Evolutionary conservation across 1,140 invertebrate genomes (phyloP).

Genomic region (Gryllus bimaculatus): DNA sequence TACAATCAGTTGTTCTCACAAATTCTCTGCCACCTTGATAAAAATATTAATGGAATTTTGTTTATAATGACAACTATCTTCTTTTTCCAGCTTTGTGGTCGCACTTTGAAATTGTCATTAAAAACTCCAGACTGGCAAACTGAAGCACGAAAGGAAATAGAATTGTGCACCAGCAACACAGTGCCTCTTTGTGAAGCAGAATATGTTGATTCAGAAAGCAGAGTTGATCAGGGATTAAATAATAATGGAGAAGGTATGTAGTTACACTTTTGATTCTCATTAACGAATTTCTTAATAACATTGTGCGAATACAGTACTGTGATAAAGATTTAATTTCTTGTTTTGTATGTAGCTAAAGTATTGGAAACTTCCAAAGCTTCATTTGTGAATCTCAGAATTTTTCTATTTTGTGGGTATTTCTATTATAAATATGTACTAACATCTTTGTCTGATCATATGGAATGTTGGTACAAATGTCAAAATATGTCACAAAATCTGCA

Average conservation of each 20-base stretch:
- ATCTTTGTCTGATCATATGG: too few relatives aligned
- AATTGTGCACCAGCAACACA: constrained; percentile 72
- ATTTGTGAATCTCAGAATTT: not conserved
- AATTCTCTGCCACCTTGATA: too few relatives aligned
- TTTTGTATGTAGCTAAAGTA: not conserved
- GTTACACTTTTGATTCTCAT: not conserved
- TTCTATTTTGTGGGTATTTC: not conserved
- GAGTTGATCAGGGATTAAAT: not conserved
- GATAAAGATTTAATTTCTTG: not conserved
- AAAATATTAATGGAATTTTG: too few relatives aligned
- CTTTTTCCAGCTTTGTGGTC: constrained; percentile 49
- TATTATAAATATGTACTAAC: too few relatives aligned
- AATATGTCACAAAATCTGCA: too few relatives aligned
- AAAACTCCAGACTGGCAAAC: constrained; percentile 78
- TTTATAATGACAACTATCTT: too few relatives aligned
- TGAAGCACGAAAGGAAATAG: constrained; percentile 69
- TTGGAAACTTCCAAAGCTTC: not conserved
- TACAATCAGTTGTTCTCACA: too few relatives aligned
- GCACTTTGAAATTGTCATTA: constrained; percentile 59
- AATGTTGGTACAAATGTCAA: too few relatives aligned
- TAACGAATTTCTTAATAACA: constrained; percentile 1
- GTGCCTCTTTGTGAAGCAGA: constrained; percentile 53
- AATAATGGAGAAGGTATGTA: not conserved
- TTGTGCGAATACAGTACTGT: not conserved
- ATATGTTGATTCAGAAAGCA: not conserved